Conservation (phyloP, 2,888 invertebrate genomes). For the Eurois occulta region DNA sequence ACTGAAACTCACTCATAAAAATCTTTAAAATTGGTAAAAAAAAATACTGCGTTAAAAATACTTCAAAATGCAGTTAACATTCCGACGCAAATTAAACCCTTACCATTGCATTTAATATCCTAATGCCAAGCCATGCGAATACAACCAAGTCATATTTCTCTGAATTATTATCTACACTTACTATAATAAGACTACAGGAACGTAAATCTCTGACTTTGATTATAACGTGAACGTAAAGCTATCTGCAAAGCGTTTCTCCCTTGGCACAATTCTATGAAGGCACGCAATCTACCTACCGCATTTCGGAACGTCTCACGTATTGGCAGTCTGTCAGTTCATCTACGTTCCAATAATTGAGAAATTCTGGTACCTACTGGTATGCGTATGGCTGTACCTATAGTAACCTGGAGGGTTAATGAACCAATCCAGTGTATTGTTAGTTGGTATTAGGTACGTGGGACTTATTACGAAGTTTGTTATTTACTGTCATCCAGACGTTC, state of each 20-base stretch:
- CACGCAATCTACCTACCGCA: slow-evolving; percentile 14
- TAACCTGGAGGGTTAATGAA: not conserved
- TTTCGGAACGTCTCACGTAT: slow-evolving; percentile 14
- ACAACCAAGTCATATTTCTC: not conserved
- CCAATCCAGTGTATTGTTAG: not conserved
- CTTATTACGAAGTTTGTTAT: not conserved
- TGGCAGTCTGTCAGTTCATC: slow-evolving; percentile 16
- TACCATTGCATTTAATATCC: not conserved
- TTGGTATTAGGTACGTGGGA: no score
- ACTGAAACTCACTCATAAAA: not conserved
- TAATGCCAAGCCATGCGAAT: not conserved
- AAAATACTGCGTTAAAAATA: no score
- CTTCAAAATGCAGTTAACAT: not conserved
- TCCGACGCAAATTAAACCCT: no score
- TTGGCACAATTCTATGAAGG: not conserved
- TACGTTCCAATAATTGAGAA: slow-evolving; percentile 27
- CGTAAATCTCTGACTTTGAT: not conserved
- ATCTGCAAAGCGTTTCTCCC: not conserved
- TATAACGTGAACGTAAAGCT: not conserved
- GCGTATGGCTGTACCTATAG: no score
- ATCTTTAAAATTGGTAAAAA: no score
- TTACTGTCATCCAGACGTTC: not conserved
- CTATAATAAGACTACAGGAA: not conserved
- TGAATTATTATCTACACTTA: no score
- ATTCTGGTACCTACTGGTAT: slow-evolving; percentile 5